Evolutionary conservation across 2,797 vertebrate genomes (phyloP), one percentile per base, ranked within the genome.

Genomic region (Uromys caudimaculatus): DNA sequence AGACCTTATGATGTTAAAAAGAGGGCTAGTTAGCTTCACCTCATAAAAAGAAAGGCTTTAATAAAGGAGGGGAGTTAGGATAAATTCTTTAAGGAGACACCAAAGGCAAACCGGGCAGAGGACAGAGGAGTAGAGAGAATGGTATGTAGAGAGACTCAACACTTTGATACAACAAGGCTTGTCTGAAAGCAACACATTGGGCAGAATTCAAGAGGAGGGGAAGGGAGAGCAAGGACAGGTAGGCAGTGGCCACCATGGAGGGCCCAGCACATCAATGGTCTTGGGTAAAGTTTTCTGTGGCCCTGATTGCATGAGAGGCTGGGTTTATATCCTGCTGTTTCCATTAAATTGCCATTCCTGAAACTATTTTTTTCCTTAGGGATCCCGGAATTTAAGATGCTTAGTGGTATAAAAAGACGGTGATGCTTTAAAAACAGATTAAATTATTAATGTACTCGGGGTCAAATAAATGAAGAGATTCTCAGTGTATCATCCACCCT

Each of bases 391-490:
- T 75, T 21, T 84, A 52, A 95, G 79, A 56, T 27, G 16, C 44
- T 47, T 0, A 0, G 32, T 11, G 62, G 13, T 89, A 1, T 47
- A 67, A 88, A 90, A 19, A 90, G 21, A 90, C 0, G 3, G 14
- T 2, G 50, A 54, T 0, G 6, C 29, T 27, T 94, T 90, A 91
- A 32, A 75, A 11, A 77, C 1, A 56, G 8, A 62, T 83, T 9
- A 78, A 77, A 85, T 50, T 52, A n/a, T 86, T 86, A 64, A 73
- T 24, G 64, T 41, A 73, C 13, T 13, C 69, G 77, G 52, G 52
- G 11, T 71, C 62, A 93, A 86, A 94, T n/a, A 94, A 85, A 94
- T 52, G 14, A 52, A 73, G 19, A 41, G 58, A 32, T 88, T 88
- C 69, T 44, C 54, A 76, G 3, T 64, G 10, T 79, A 19, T 76